Base-by-base conservation (phyloP, 2,113 vertebrate species). In the Gopherus flavomarginatus region DNA sequence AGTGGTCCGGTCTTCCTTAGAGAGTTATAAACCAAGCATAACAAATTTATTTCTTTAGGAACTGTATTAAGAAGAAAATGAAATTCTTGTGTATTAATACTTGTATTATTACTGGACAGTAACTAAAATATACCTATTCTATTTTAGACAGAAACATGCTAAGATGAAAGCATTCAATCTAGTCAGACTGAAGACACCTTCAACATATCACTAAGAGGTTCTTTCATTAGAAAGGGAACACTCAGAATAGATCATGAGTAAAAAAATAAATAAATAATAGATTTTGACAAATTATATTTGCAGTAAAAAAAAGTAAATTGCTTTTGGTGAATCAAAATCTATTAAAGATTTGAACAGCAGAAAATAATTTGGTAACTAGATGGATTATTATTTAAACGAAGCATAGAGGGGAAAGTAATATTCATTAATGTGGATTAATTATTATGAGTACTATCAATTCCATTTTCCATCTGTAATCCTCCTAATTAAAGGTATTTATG, bases 361-460 rank as follows among this genome's bases (percentile, higher is more conserved):
- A 92, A 82, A 26, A 17, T 57, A 80, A 89, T 89, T 92, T 96
- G 77, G 4, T 21, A 57, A 78, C 29, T 80, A 11, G 12, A 4
- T 83, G 44, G 14, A 65, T 87, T 84, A 27, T 65, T 85, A 79
- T 91, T 94, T 91, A 83, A 91, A 94, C 65, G 82, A 87, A 94
- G 10, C 22, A 62, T n/a, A 50, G 57, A 85, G 4, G 14, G 49
- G 49, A 92, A 93, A 81, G 57, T 75, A 92, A 1, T 14, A 57
- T 78, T 85, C 49, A 72, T 90, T 93, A 95, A 56, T 50, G 50
- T 0, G 2, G 22, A 26, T 86, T 88, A 83, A 81, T 88, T 81
- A 96, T 27, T 89, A 72, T 90, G 85, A 93, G 93, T 86, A 96
- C 24, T 89, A n/a, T 10, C 57, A 93, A 57, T 85, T 85, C 92